Evolutionary conservation across 1,140 invertebrate genomes (phyloP).

Genomic region (Goniozus legneri): DNA sequence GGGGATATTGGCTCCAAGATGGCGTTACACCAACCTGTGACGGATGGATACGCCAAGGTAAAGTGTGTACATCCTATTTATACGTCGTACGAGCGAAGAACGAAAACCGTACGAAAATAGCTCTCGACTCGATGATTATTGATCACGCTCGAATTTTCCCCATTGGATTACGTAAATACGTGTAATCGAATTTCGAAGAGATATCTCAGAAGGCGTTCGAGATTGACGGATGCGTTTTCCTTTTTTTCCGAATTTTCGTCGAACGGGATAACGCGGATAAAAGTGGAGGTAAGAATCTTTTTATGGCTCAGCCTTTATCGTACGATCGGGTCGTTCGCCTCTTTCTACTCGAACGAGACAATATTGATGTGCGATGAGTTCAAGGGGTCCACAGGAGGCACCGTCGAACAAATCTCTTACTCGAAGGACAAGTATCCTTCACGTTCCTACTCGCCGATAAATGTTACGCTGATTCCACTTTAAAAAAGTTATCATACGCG

Average conservation of each 20-base stretch:
- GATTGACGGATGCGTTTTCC: no score
- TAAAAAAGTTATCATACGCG: no score
- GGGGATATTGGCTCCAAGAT: constrained; percentile 36
- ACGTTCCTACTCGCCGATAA: constrained; percentile 11
- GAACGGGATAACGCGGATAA: not conserved
- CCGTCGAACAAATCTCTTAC: constrained; percentile 24
- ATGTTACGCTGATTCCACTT: not conserved
- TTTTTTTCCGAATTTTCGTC: no score
- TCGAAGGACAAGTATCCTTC: constrained; percentile 25
- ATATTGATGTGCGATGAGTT: constrained; percentile 33
- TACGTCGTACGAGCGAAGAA: no score
- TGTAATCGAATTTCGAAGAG: no score
- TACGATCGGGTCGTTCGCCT: constrained; percentile 18
- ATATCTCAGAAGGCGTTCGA: no score
- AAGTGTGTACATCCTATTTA: not conserved
- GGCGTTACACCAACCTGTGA: constrained; percentile 26
- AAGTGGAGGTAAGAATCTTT: not conserved
- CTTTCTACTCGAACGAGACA: constrained; percentile 25
- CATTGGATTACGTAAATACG: no score
- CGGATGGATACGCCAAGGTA: constrained; percentile 21
- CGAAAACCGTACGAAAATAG: no score
- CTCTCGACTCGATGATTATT: no score
- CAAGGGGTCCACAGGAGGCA: constrained; percentile 26
- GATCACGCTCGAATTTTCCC: no score
- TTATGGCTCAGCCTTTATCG: constrained; percentile 12